Base-by-base conservation (phyloP, 92 coral and sea anemone genomes). In the Phenganax marumi region DNA sequence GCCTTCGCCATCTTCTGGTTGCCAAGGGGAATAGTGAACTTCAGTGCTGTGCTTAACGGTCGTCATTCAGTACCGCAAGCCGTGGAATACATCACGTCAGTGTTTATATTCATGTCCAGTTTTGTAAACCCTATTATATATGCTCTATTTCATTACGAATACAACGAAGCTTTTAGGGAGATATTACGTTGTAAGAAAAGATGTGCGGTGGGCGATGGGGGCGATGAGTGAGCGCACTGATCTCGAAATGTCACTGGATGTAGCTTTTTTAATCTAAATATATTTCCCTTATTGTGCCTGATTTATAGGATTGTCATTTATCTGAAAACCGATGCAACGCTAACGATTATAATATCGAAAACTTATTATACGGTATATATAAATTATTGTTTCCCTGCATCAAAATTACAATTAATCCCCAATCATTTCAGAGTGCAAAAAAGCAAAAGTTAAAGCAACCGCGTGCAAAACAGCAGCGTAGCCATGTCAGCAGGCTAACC, bases 1-100 rank as follows among this genome's bases (percentile, higher is more conserved):
- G 97, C 96, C 21, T 96, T 96, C 78, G 99, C 91, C 16, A 89
- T 89, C 22, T 96, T 91, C 47, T 96, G 99, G 99, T 86, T 92
- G 66, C 99, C 99, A 39, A 85, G 99, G 16, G 96, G 97, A 26
- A 53, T 96, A 78, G 99, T 97, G 56, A 96, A 92, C 86, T 87
- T 96, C 18, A 92, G 99, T 95, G 97, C 99, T 49, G 87, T 91
- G 50, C 87, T 88, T 64, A 88, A 48, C 73, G 85, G 88, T 16
- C 99, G 99, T 69, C 88, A 96, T 19, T 78, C 84, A 10, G 99
- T 96, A 17, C 99, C 99, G 22, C 83, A 81, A n/a, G 88, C 90
- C 56, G 89, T 96, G 9, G 99, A 96, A 83, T 91, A 89, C 87
- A 81, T 87, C 11, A 91, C 99, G 1, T 92, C 99, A 10, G 93